These are phyloP conservation scores for Centropus bengalensis DNA, from an alignment of 2,113 vertebrate genomes.

Conservation along the genomic window DNA sequence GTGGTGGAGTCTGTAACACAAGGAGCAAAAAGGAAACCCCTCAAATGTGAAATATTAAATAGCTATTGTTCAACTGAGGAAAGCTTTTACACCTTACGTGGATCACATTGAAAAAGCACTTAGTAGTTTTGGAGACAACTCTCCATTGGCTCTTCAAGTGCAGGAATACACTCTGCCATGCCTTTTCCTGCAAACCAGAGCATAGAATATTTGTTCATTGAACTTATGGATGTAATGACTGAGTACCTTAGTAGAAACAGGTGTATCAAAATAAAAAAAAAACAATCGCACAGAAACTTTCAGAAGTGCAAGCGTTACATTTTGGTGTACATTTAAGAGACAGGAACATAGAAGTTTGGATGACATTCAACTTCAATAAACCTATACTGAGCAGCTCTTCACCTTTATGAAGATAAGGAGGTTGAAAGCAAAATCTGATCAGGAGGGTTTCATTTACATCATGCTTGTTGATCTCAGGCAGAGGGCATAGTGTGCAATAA, in stretches of 20 bases:
- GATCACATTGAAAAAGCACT: neutral
- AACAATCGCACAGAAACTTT: neutral
- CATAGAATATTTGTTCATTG: neutral
- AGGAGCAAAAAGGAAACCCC: neutral
- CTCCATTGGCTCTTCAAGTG: neutral
- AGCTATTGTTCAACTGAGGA: neutral
- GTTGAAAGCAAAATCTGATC: neutral
- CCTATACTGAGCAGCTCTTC: neutral
- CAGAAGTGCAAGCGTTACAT: neutral
- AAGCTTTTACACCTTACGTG: neutral
- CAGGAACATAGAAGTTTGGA: neutral
- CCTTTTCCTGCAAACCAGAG: neutral
- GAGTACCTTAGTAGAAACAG: neutral
- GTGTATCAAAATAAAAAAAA: neutral
- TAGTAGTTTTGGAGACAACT: neutral
- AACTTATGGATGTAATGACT: accelerated
- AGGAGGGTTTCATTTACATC: neutral
- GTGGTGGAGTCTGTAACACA: neutral
- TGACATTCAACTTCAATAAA: neutral
- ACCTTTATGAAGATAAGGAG: neutral
- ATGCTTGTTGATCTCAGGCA: neutral
- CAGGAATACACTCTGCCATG: neutral
- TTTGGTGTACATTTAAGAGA: neutral
- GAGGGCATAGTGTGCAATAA: neutral
- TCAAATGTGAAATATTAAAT: constrained; percentile 14